These are phyloP conservation scores for Oreochromis mossambicus DNA, from an alignment of 2,797 vertebrate species.

Conservation along the genomic window DNA sequence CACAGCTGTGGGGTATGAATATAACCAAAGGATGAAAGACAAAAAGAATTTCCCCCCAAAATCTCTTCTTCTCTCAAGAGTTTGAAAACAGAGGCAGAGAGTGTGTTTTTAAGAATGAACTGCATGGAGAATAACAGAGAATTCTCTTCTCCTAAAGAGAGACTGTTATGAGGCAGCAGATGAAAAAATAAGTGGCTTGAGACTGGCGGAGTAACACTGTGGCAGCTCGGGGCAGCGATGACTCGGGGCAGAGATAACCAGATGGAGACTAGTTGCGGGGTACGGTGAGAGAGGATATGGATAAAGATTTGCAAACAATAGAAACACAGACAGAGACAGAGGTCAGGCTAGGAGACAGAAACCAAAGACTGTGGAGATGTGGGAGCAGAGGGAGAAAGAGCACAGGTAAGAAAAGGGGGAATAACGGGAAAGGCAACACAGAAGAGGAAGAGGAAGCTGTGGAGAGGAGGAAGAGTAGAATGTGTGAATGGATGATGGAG, in stretches of 20 bases:
- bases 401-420: neutral
- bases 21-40: neutral
- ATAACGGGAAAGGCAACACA: neutral
- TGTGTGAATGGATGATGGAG: neutral
- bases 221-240: neutral
- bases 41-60: neutral
- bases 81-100: neutral
- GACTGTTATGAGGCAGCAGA: neutral
- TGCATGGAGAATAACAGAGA: neutral
- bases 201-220: neutral
- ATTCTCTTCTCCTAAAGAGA: neutral
- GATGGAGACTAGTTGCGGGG: rapidly evolving
- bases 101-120: neutral
- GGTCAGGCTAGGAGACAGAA: neutral
- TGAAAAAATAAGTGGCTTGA: neutral
- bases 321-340: neutral
- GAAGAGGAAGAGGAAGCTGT: neutral
- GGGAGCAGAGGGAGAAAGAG: neutral
- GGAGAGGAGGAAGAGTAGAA: neutral
- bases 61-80: neutral
- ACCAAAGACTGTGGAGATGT: neutral
- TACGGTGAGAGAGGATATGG: neutral
- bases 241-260: neutral
- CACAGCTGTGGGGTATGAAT: neutral
- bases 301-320: neutral